Percentiles rank a stretch among this genome's conserved stretches.
Conservation (phyloP, 2,888 invertebrate species). For the Drosophila nr. medialis region DNA sequence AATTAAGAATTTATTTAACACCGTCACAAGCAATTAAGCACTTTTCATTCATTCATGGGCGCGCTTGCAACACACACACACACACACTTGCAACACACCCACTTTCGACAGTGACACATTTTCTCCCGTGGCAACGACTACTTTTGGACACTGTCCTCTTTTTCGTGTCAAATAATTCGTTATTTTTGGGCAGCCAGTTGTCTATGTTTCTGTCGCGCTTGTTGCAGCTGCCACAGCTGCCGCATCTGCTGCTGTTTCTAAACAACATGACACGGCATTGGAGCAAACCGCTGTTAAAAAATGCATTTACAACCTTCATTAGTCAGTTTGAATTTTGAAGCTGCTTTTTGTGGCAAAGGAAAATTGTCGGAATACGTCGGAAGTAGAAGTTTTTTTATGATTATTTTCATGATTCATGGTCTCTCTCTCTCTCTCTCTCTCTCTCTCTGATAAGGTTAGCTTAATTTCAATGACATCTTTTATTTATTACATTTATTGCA, state of each 20-base stretch:
- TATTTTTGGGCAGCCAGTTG: constrained; percentile 68
- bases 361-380: not conserved
- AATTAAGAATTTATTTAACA: constrained; percentile 85
- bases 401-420: not conserved
- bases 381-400: not conserved
- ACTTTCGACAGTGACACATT: constrained; percentile 51
- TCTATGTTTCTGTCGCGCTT: constrained; percentile 52
- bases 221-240: constrained; percentile 25
- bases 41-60: constrained; percentile 81
- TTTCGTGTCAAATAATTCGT: constrained; percentile 70
- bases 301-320: constrained; percentile 60
- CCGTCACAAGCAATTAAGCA: constrained; percentile 85
- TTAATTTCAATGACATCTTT: not conserved
- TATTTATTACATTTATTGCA: not conserved
- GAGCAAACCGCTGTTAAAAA: constrained; percentile 44
- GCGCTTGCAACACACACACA: constrained; percentile 34
- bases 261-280: constrained; percentile 59
- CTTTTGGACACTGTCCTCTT: constrained; percentile 33
- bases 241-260: constrained; percentile 46
- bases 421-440: not conserved
- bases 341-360: not conserved
- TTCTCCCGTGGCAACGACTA: constrained; percentile 44
- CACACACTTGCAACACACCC: constrained; percentile 15
- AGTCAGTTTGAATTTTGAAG: constrained; percentile 19
- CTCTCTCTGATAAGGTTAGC: not conserved